Evolutionary conservation across 2,113 vertebrate species (phyloP).

Genomic region (Semnornis frantzii): DNA sequence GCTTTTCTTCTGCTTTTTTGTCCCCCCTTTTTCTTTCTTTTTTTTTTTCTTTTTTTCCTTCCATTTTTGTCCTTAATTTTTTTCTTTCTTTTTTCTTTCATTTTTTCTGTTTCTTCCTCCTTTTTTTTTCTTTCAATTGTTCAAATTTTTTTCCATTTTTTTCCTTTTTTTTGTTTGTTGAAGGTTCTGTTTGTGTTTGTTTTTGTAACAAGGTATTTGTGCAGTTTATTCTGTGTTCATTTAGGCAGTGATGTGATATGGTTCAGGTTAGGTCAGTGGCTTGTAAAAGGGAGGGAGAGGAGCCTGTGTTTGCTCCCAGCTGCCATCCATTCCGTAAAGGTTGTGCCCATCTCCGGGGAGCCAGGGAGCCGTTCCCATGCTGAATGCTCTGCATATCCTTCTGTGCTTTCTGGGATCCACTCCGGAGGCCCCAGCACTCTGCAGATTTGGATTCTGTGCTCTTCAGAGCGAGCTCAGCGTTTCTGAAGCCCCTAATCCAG

Average conservation of each 20-base stretch:
- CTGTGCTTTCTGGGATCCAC: not conserved
- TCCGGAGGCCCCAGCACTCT: not conserved
- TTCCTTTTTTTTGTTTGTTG: not conserved
- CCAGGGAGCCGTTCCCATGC: not conserved
- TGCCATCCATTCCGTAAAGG: rapidly evolving
- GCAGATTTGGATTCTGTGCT: slow-evolving; percentile 11
- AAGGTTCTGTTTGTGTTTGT: not conserved
- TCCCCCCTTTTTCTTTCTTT: not conserved
- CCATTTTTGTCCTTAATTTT: not conserved
- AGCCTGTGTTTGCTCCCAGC: not conserved
- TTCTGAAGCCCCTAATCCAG: slow-evolving; percentile 37
- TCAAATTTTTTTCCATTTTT: not conserved
- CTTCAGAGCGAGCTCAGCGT: not conserved
- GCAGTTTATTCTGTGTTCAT: not conserved
- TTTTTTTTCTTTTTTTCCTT: not conserved
- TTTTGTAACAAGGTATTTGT: not conserved
- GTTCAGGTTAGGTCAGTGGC: not conserved
- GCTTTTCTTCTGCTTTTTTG: not conserved
- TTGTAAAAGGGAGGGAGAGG: not conserved
- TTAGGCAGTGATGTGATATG: not conserved
- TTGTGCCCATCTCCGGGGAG: not conserved
- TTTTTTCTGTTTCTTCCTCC: not conserved
- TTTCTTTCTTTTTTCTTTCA: not conserved
- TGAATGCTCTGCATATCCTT: not conserved
- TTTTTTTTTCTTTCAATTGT: too few species aligned